Base-by-base conservation (phyloP, 2,113 vertebrate species). In the Nicator chloris region DNA sequence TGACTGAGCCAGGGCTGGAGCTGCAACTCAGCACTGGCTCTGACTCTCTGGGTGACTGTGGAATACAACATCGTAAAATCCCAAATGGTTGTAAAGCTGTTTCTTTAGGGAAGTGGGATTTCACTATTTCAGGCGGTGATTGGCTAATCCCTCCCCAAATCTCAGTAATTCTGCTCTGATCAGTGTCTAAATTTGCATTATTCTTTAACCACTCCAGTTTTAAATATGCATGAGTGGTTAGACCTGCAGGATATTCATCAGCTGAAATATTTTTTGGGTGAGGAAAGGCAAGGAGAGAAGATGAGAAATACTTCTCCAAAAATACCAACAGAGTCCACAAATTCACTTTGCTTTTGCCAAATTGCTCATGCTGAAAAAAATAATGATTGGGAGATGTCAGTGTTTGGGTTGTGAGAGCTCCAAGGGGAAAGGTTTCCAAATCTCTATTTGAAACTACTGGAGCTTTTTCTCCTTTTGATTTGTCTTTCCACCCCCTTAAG, bases 301-400 rank as follows among this genome's bases (percentile, higher is more conserved):
- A 54, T 70, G 44, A 90, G 42, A 88, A 90, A 75, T 26, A 40
- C 33, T 27, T 73, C 42, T 88, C 27, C 16, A 90, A 73, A 63
- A 86, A 73, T 60, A 71, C 23, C 30, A 63, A 27, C 7, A 31
- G 30, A 77, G 24, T 49, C 47, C 53, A 77, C 3, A 7, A 65
- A 90, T 63, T 86, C 64, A 42, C 21, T 85, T 91, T 19, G 20
- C 2, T 92, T 96, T 83, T 60, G 68, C 81, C 80, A 88, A 44
- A 90, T 42, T 84, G 39, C 18, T 95, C 64, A 88, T 75, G 86
- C 72, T 88, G 82, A 92, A 94, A 90, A 85, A 76, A 77, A 54
- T 35, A 82, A 90, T 47, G 59, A 86, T 60, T 59, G 56, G 51
- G 56, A 90, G 30, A 88, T 71, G 51, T 88, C 86, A 92, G 20